Evolutionary conservation across 30 jellyfish, hydroid and myxozoan genomes (phyloP), one percentile per base, ranked within the genome.

Genomic region (Turritopsis rubra): DNA sequence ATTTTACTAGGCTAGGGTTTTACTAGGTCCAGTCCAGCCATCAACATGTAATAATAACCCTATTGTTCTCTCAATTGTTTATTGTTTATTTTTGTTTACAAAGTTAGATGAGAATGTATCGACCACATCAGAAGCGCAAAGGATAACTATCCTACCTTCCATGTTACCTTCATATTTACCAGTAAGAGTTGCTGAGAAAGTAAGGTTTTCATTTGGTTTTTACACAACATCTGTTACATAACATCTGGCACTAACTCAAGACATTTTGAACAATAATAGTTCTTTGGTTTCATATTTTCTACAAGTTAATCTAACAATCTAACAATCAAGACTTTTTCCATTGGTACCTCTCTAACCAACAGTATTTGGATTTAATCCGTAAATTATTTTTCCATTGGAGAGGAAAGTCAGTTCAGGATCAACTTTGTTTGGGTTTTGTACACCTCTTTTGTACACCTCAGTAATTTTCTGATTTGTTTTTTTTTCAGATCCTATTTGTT

Each of bases 161-260:
- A 91, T 91, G 98, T 81, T 91, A 28, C 98, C 98, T 66, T 65
- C 92, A 22, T 91, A 88, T 30, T 52, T 91, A 1, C 95, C 96
- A 77, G 31, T 75, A 16, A 84, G 98, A 78, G 76, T 91, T 29
- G 98, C 96, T 53, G 96, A 91, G 65, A 91, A 91, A 95, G 98
- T 91, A 79, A 7, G 85, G 7, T 23, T 74, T 28, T 21, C n/a
- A n/a, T n/a, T n/a, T n/a, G n/a, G n/a, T n/a, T n/a, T n/a, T 22
- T 75, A 28, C 18, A 22, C 5, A 22, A n/a, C 28, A 75, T n/a
- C 24, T 5, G 65, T 5, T 75, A 65, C 13, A 60, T 60, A 60
- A 16, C n/a, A 17, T 60, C 72, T 19, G 18, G 54, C 53, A 19
- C 81, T 17, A 19, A 72, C 18, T 72, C 52, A 19, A 17, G 53